Conservation (phyloP, 2,888 invertebrate species). For the Oscheius onirici region DNA sequence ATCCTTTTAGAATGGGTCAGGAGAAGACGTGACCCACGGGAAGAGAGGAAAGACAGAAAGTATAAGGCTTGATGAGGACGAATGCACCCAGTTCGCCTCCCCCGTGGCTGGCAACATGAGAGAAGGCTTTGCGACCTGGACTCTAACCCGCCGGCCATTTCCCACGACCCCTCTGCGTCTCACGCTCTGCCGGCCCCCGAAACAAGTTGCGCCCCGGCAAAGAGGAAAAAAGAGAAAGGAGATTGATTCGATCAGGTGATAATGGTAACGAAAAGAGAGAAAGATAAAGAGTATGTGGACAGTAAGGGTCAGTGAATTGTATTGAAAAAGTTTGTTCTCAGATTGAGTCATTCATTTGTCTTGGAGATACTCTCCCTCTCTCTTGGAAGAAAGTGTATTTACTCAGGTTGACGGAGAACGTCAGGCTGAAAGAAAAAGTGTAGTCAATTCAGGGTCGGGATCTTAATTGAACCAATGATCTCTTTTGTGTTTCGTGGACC, state of each 20-base stretch:
- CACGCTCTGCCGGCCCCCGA: constrained; percentile 3
- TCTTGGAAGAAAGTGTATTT: no score
- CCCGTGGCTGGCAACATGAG: constrained; percentile 22
- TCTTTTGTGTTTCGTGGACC: no score
- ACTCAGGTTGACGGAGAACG: no score
- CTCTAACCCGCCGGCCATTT: constrained; percentile 19
- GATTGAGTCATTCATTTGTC: no score
- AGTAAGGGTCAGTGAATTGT: background rate
- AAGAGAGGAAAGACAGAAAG: background rate
- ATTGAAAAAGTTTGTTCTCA: no score
- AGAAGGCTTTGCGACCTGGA: background rate
- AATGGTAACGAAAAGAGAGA: background rate
- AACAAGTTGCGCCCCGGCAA: constrained; percentile 27
- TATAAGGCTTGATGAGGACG: background rate
- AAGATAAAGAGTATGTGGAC: background rate
- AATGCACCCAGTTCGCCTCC: background rate
- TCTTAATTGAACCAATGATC: no score
- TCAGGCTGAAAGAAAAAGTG: no score
- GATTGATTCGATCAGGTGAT: constrained; percentile 32
- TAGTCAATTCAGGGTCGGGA: no score
- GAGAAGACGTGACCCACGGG: background rate
- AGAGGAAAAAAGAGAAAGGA: background rate
- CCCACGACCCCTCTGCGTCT: constrained; percentile 31
- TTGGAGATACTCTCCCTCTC: no score
- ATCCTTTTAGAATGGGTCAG: no score